Conservation (phyloP, 35 echinoderm and acorn worm genomes). For the Heliocidaris tuberculata region DNA sequence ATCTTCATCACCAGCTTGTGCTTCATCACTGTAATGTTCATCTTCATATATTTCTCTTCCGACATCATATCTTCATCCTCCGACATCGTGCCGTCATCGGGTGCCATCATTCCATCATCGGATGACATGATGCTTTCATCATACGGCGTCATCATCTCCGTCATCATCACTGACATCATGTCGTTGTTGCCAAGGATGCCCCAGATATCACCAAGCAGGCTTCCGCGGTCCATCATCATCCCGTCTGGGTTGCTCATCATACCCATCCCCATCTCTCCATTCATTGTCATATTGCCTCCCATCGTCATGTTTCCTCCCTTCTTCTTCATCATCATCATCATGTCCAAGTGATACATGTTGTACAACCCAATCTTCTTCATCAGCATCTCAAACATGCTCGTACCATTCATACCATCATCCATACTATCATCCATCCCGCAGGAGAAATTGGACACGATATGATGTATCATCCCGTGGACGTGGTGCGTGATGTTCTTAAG, state of each 20-base stretch:
- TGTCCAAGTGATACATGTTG: background rate
- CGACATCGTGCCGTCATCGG: background rate
- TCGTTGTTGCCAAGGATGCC: conserved; percentile 23
- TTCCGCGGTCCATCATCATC: conserved; percentile 35
- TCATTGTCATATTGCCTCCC: background rate
- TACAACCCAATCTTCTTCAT: conserved; percentile 18
- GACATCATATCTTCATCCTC: background rate
- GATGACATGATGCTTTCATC: background rate
- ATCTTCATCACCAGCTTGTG: conserved; percentile 42
- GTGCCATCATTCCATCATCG: background rate
- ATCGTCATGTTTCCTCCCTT: background rate
- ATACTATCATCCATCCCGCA: background rate
- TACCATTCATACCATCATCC: background rate
- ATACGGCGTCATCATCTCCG: background rate
- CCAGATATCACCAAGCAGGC: conserved; percentile 29
- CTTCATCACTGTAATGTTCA: conserved; percentile 23
- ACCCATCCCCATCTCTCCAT: background rate
- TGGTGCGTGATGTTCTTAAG: background rate
- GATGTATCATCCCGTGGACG: background rate
- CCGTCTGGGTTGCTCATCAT: background rate
- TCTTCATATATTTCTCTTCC: background rate
- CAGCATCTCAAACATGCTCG: conserved; percentile 14
- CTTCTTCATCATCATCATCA: background rate
- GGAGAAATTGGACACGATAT: background rate
- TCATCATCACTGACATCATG: conserved; percentile 37